Evolutionary conservation across 2,797 vertebrate genomes (phyloP), one percentile per base, ranked within the genome.

Genomic region (Enteromius thamalakanensis): DNA sequence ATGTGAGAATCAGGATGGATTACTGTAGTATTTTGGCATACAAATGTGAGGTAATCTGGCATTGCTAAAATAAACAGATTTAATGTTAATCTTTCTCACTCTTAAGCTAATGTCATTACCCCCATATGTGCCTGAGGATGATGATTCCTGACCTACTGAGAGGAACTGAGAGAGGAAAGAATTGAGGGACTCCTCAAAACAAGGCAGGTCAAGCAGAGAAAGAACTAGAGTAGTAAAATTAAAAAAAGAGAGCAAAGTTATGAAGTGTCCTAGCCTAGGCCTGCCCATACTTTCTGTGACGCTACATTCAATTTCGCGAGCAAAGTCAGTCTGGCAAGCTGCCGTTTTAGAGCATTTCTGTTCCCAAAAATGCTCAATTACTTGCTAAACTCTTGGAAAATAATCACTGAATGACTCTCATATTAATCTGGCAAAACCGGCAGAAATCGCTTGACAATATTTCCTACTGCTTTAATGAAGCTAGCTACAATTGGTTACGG

Each of bases 11-110:
- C 51, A 58, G 32, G 12, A 40, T 40, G 21, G 51, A 76, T 58
- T 58, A 10, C 7, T 40, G 34, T 23, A 34, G 10, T 53, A 53
- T 53, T 34, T 34, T 34, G 29, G 47, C 29, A 34, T 53, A 53
- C 17, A 53, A 53, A 74, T 74, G 51, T 58, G 72, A 58, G 51
- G 34, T 58, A 40, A 75, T 75, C 53, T 74, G 29, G 10, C 29
- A 74, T n/a, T 76, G 12, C n/a, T 76, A 40, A 75, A 53, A 49
- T 21, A 55, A 55, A 40, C 72, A 40, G 12, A 76, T 76, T 17
- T 58, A 40, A 40, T 58, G 9, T 58, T 17, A 76, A 76, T 76
- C 32, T 23, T 58, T n/a, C 21, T 9, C 51, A 23, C 34, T 34
- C 29, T 76, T 76, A 34, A 58, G 32, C 72, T 11, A 75, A 17